Evolutionary conservation across 2,888 invertebrate genomes (phyloP).

Genomic region (Mythimna ferrago): DNA sequence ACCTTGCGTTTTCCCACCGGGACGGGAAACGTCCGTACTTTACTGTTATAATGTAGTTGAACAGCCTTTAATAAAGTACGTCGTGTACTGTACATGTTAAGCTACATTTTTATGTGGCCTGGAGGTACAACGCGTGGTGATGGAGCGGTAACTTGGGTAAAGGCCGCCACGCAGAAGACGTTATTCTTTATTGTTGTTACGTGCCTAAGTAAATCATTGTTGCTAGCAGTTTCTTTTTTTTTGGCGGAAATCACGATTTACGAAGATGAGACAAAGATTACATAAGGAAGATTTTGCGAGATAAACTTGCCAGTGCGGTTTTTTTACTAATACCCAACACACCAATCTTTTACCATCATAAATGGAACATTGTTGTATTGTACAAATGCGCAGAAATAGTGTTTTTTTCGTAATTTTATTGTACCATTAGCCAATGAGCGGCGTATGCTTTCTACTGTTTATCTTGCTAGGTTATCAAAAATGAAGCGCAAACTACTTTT

Average conservation of each 20-base stretch:
- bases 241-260: slow-evolving; percentile 18
- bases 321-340: background rate
- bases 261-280: slow-evolving; percentile 30
- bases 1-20: slow-evolving; percentile 65
- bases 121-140: slow-evolving; percentile 29
- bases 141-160: slow-evolving; percentile 27
- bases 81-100: slow-evolving; percentile 40
- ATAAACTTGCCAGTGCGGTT: background rate
- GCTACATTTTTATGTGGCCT: slow-evolving; percentile 50
- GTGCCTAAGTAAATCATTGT: slow-evolving; percentile 46
- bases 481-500: slow-evolving; percentile 14
- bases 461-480: slow-evolving; percentile 55
- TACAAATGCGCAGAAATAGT: slow-evolving; percentile 10
- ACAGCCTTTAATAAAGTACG: slow-evolving; percentile 51
- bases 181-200: slow-evolving; percentile 52
- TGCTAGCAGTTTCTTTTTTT: slow-evolving; percentile 9
- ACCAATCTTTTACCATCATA: slow-evolving; percentile 9
- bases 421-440: slow-evolving; percentile 37
- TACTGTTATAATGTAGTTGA: slow-evolving; percentile 61
- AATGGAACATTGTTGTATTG: background rate
- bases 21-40: slow-evolving; percentile 57
- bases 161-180: slow-evolving; percentile 28
- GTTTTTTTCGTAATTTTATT: slow-evolving; percentile 40
- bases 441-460: slow-evolving; percentile 43
- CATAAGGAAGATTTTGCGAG: slow-evolving; percentile 14